phyloP scores from a whole-genome alignment of 1,140 invertebrate species.

The Campoletis sonorensis region DNA sequence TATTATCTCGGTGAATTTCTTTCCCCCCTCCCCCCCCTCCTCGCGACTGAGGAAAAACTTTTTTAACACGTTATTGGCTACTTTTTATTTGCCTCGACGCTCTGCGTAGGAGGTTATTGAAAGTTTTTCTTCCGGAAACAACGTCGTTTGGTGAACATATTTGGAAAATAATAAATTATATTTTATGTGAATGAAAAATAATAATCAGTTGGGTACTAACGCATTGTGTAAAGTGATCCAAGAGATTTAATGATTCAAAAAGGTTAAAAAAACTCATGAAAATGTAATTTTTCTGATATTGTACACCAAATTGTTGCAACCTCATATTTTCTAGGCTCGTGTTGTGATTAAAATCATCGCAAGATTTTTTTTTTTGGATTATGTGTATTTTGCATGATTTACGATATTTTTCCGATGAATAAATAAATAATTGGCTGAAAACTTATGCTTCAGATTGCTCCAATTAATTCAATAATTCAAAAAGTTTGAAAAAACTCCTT shows the following conservation, averaged over 20 bases:
- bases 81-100: background rate
- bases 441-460: too few species aligned
- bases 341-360: too few species aligned
- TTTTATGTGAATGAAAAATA: too few species aligned
- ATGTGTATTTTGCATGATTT: background rate
- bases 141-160: background rate
- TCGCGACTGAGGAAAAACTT: constrained; percentile 22
- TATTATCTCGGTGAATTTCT: constrained; percentile 22
- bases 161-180: background rate
- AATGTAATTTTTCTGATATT: too few species aligned
- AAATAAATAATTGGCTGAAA: background rate
- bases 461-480: too few species aligned
- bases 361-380: too few species aligned
- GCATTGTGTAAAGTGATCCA: background rate
- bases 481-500: too few species aligned
- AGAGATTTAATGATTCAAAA: background rate
- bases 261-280: too few species aligned
- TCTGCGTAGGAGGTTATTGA: too few species aligned
- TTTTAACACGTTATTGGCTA: constrained; percentile 19
- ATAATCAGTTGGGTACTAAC: background rate
- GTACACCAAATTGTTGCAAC: too few species aligned
- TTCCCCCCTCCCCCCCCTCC: background rate
- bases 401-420: background rate
- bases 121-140: background rate
- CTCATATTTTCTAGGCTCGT: too few species aligned